A percentile compares a stretch with the other conserved stretches of the same genome.
Conservation (phyloP, 2,888 invertebrate genomes). For the Pemphredon lugubris region DNA sequence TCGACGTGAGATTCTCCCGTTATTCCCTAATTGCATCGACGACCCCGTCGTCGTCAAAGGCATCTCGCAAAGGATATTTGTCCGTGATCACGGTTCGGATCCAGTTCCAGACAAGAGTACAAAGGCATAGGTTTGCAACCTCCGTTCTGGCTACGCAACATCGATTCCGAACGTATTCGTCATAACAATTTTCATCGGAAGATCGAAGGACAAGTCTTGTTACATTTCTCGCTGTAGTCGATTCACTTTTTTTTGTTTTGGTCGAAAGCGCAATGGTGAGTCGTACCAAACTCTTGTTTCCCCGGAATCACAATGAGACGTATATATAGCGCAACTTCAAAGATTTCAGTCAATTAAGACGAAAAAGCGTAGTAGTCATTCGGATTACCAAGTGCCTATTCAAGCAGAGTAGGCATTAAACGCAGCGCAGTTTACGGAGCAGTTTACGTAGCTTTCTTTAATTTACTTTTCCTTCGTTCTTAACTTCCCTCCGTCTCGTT, state of each 20-base stretch:
- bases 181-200: too few species aligned
- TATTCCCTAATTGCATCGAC: conserved; percentile 50
- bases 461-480: neutral
- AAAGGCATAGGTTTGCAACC: neutral
- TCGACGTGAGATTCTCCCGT: too few species aligned
- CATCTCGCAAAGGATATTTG: conserved; percentile 52
- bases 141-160: too few species aligned
- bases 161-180: too few species aligned
- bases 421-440: conserved; percentile 7
- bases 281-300: conserved; percentile 4
- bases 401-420: conserved; percentile 4
- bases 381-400: conserved; percentile 1
- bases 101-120: conserved; percentile 27
- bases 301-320: neutral
- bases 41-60: conserved; percentile 51
- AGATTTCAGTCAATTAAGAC: conserved; percentile 13
- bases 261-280: neutral
- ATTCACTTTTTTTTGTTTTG: too few species aligned
- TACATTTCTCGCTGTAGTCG: neutral
- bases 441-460: conserved; percentile 7
- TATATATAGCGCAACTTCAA: conserved; percentile 6
- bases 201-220: neutral
- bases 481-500: conserved; percentile 3
- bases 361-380: neutral
- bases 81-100: conserved; percentile 50